Base-by-base conservation (phyloP, 2,888 invertebrate species). In the Erebia epiphron region DNA sequence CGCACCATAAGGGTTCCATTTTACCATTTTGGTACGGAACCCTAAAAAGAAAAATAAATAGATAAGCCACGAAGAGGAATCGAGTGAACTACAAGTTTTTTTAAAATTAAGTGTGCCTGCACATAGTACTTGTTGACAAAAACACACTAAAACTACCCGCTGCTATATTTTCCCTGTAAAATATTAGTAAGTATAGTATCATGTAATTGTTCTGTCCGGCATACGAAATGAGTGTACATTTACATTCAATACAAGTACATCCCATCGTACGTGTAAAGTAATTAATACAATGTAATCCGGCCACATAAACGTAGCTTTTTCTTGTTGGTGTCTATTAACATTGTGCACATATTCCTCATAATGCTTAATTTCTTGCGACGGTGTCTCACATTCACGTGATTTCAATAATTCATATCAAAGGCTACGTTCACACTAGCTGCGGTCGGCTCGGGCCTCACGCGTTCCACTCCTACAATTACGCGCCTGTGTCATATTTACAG, bases 401-500 rank as follows among this genome's bases (percentile, higher is more conserved):
- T 89, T 86, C 85, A 87, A 91, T 91, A 89, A 87, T 88, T 89
- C 86, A 90, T 89, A 86, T 88, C 83, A 81, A 86, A 90, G 84
- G 83, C 83, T 81, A 82, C 86, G 81, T 87, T 83, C 86, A 83
- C 84, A 82, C 82, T 86, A 86, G 89, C 82, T 86, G 89, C 87
- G 89, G 87, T 87, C 87, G 60, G 21, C 35, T 85, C 83, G 83
- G 86, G 83, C 85, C 88, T 87, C 88, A 87, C 88, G 87, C 88
- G 87, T 83, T 87, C 85, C 88, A 88, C 89, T 91, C 89, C 88
- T 90, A 88, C 93, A 93, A 93, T 93, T 93, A 92, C 91, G 90
- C 89, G 91, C 92, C 87, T 92, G 92, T 92, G 93, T 93, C 93
- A 93, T 93, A 93, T 93, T 93, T 93, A 93, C 93, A 91, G 92